phyloP scores from a whole-genome alignment of 2,113 vertebrate species.

The Gallinago undulata region DNA sequence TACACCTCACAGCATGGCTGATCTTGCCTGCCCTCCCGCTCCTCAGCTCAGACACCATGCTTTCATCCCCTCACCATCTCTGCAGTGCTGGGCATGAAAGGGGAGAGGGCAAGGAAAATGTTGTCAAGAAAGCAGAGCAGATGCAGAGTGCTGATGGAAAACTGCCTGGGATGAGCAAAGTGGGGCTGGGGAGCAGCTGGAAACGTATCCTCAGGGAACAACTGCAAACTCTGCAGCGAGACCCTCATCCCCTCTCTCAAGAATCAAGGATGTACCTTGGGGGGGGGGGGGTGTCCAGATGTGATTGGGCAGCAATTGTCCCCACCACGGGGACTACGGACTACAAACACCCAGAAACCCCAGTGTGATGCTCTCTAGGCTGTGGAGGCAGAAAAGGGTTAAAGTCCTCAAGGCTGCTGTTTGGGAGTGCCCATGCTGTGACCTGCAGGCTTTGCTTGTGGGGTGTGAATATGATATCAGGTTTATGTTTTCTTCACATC shows the following conservation, averaged over 20 bases:
- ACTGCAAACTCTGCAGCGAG: neutral
- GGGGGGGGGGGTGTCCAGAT: neutral
- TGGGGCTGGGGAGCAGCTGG: neutral
- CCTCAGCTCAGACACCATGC: fast-evolving
- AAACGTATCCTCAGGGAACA: neutral
- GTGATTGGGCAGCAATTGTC: neutral
- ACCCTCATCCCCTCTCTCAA: neutral
- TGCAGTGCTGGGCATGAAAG: neutral
- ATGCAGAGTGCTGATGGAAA: neutral
- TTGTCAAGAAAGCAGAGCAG: neutral
- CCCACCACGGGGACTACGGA: neutral
- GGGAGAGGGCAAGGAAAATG: neutral
- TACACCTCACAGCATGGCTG: neutral
- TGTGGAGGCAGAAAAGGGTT: neutral
- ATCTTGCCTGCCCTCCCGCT: neutral
- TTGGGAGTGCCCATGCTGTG: fast-evolving
- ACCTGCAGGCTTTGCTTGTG: neutral
- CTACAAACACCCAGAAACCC: neutral
- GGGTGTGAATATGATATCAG: fast-evolving
- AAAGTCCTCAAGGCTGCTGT: neutral
- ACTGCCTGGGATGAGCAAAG: neutral
- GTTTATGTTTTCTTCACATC: neutral
- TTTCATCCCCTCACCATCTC: neutral
- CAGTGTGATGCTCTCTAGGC: neutral
- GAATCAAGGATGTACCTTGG: neutral